phyloP scores from a whole-genome alignment of 2,113 vertebrate species.

The Mesoclemmys tuberculata region DNA sequence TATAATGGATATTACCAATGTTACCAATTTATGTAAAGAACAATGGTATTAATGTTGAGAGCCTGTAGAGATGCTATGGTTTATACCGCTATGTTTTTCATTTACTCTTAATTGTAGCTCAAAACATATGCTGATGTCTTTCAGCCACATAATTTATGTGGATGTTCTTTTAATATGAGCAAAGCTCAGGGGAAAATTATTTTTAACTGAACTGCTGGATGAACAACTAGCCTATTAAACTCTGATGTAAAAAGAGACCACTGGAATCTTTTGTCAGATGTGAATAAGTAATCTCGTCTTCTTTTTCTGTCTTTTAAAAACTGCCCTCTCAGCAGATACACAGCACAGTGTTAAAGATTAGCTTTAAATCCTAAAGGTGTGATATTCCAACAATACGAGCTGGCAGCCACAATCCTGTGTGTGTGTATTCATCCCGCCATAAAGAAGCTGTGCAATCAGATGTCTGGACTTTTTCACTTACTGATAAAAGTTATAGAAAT shows the following conservation, averaged over 20 bases:
- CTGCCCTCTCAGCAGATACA: background rate
- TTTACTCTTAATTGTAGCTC: conserved; percentile 74
- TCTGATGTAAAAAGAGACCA: background rate
- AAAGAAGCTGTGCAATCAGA: background rate
- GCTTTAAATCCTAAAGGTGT: conserved; percentile 22
- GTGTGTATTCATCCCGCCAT: conserved; percentile 1
- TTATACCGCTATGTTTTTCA: conserved; percentile 71
- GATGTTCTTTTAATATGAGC: conserved; percentile 59
- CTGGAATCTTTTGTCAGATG: background rate
- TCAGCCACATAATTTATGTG: conserved; percentile 63
- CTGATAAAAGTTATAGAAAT: conserved; percentile 6
- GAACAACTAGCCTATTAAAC: conserved; percentile 46
- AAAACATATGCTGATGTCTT: conserved; percentile 68
- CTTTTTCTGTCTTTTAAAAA: background rate
- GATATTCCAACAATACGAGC: background rate
- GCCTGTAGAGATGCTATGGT: conserved; percentile 71
- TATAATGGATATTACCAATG: conserved; percentile 74
- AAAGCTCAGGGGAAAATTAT: conserved; percentile 56
- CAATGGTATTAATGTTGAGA: conserved; percentile 72
- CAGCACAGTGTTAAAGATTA: background rate
- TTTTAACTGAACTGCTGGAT: conserved; percentile 58
- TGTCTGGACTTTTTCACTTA: conserved; percentile 32
- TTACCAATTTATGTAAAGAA: conserved; percentile 73
- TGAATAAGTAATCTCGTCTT: background rate
- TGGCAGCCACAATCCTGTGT: background rate